Evolutionary conservation across 2,888 invertebrate species (phyloP), one percentile per base, ranked within the genome.

Genomic region (Philereme transversata): DNA sequence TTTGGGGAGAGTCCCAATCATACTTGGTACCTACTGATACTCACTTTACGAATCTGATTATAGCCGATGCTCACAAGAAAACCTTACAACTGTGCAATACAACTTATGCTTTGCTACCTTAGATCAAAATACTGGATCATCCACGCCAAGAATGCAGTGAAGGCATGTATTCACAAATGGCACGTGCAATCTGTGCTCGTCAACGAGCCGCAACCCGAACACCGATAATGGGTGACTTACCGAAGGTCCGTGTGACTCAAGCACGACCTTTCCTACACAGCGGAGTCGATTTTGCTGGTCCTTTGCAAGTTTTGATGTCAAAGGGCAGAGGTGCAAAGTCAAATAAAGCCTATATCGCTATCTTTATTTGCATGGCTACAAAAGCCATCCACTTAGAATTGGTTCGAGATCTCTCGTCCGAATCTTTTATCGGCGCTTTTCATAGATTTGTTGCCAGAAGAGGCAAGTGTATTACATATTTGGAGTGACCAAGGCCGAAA

Each of bases 401-500:
- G 41, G 41, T 43, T n/a, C 4, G 41, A 43, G 41, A 43, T n/a
- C 41, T 43, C n/a, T 9, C 41, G n/a, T 43, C 41, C 41, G 36
- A 36, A 36, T 36, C 36, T 36, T 36, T 36, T 36, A 36, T 36
- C 36, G 36, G 36, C 36, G 36, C 36, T 7, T 36, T 36, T 36
- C 36, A 36, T 36, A 36, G 70, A 40, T 68, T 70, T 56, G 57
- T 57, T 3, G 43, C 70, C 3, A 52, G 70, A 10, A 52, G 66
- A 55, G 70, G 70, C 11, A 53, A 41, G 11, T 65, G 64, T 41
- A 33, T 22, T n/a, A 3, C 53, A 65, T 44, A 41, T 70, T 6
- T 70, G 63, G 61, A 67, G 68, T 57, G 70, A 70, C 52, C 62
- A 62, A 51, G 70, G 68, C 4, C 45, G 60, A 4, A 72, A 66